Base-by-base conservation (phyloP, 2,797 vertebrate genomes). In the Cryptoblepharus egeriae region DNA sequence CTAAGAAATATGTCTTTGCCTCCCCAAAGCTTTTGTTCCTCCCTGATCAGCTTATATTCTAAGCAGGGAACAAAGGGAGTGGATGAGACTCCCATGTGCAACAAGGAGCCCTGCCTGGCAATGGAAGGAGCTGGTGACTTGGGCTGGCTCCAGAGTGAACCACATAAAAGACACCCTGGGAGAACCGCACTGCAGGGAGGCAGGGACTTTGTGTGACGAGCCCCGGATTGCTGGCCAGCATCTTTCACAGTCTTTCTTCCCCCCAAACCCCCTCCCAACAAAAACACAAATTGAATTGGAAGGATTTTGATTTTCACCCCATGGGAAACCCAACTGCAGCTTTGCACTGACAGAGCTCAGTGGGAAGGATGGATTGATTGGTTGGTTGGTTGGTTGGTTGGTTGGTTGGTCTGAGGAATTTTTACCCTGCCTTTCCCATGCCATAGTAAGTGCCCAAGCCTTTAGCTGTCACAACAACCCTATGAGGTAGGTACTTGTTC, bases 11-110 rank as follows among this genome's bases (percentile, higher is more conserved):
- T 58, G 30, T 15, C 42, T 49, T 5, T 42, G 42, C 32, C 28
- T 26, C n/a, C 37, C 52, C 28, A 20, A 37, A 73, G 32, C n/a
- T 28, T 63, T 63, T 32, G 4, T 28, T 58, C 11, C 37, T 52
- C 35, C 2, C 67, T 72, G 74, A 85, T 72, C 60, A n/a, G 79
- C 68, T 81, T 67, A 72, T 58, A 37, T 8, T 35, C 7, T 72
- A 49, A 45, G 49, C 37, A 7, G 28, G 37, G 61, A 55, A 71
- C 72, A 57, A 26, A 61, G 26, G 26, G 22, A 24, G 22, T 80
- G 49, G 15, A 52, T 52, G 49, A 6, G 13, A 18, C 65, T 42
- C 64, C 28, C 5, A 3, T 4, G 2, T 24, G 3, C 24, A 26
- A 20, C 35, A 16, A 28, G 11, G 9, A 16, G 22, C 30, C 1